Conservation (phyloP, 2,113 vertebrate genomes). For the Oryzias javanicus region DNA sequence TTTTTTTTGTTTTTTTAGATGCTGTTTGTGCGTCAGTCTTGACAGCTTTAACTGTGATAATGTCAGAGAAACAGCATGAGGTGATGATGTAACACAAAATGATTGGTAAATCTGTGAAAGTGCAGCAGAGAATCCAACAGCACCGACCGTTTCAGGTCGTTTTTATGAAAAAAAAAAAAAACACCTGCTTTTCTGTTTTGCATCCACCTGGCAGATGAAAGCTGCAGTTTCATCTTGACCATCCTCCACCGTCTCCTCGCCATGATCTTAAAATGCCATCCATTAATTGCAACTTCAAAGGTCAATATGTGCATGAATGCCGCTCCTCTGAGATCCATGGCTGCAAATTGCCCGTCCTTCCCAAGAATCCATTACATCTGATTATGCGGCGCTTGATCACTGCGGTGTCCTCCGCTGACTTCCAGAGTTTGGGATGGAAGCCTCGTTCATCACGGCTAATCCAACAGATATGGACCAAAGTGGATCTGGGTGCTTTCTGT, state of each 20-base stretch:
- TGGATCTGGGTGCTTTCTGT: conserved; percentile 54
- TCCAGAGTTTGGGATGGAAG: conserved; percentile 32
- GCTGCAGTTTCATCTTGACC: conserved; percentile 1
- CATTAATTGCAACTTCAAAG: conserved; percentile 61
- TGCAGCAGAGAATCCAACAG: too few species aligned
- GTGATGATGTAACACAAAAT: too few species aligned
- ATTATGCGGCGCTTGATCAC: conserved; percentile 65
- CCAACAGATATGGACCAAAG: conserved; percentile 60
- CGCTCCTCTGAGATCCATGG: conserved; percentile 41
- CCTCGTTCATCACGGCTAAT: conserved; percentile 62
- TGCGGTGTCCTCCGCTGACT: conserved; percentile 42
- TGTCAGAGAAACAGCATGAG: too few species aligned
- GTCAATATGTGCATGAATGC: conserved; percentile 61
- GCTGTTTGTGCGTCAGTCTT: too few species aligned
- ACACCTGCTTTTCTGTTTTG: conserved; percentile 1
- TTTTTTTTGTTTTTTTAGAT: too few species aligned
- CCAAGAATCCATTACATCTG: conserved; percentile 58
- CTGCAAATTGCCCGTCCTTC: conserved; percentile 51
- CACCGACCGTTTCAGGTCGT: too few species aligned
- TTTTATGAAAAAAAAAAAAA: conserved; percentile 8
- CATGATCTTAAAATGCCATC: conserved; percentile 48
- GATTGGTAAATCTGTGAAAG: too few species aligned
- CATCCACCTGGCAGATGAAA: conserved; percentile 5
- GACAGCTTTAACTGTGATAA: too few species aligned
- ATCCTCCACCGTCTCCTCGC: conserved; percentile 23